These are phyloP conservation scores for Drosophila mettleri DNA, from an alignment of 2,888 invertebrate species.

Conservation along the genomic window DNA sequence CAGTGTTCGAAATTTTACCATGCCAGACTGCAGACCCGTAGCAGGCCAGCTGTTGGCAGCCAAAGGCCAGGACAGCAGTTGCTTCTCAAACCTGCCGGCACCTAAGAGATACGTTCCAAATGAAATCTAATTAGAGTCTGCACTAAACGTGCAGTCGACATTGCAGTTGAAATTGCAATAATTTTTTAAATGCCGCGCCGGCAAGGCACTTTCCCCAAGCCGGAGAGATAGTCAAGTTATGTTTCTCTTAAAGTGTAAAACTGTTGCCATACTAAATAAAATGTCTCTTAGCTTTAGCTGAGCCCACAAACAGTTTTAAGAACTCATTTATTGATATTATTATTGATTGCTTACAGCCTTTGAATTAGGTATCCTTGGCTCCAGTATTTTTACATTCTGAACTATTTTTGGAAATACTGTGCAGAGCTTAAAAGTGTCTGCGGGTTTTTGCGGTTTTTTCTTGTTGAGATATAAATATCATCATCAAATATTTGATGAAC, in stretches of 20 bases:
- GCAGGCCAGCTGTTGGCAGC: not conserved
- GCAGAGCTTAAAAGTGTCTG: not conserved
- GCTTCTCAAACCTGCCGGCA: constrained; percentile 16
- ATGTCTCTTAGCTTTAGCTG: too few relatives aligned
- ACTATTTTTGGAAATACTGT: not conserved
- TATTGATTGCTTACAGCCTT: not conserved
- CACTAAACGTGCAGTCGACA: constrained; percentile 54
- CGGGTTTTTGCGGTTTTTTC: not conserved
- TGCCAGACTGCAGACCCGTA: not conserved
- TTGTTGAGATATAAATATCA: not conserved
- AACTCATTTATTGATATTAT: not conserved
- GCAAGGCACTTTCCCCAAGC: not conserved
- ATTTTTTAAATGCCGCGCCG: constrained; percentile 29
- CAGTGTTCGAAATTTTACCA: constrained; percentile 14
- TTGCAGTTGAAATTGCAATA: constrained; percentile 35
- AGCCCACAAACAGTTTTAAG: not conserved
- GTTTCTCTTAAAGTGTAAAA: not conserved
- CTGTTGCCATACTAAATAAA: not conserved
- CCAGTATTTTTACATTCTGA: not conserved
- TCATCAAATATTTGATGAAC: not conserved
- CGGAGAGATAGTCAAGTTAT: too few relatives aligned
- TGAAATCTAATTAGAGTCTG: constrained; percentile 75
- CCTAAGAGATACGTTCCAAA: constrained; percentile 43
- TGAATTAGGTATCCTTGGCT: not conserved
- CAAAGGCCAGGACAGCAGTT: constrained; percentile 30